A percentile compares a stretch with the other conserved stretches of the same genome.
Conservation (phyloP, 2,113 vertebrate species). For the Coracopsis vasa region DNA sequence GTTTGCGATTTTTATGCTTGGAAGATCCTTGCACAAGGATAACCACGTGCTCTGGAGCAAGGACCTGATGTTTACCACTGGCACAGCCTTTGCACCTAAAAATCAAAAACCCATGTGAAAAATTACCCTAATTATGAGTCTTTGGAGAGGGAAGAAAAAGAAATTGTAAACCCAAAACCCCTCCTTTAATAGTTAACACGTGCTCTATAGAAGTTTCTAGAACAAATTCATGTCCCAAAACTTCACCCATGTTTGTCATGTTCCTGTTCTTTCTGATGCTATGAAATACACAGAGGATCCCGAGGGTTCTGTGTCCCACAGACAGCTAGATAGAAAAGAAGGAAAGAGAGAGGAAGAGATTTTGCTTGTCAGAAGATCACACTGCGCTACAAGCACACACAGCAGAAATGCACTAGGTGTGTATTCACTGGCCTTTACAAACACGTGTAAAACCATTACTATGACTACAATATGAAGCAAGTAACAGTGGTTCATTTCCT, state of each 20-base stretch:
- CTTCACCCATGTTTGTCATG: not conserved
- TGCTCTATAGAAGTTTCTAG: not conserved
- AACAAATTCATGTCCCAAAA: not conserved
- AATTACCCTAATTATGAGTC: not conserved
- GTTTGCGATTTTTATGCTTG: not conserved
- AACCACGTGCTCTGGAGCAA: not conserved
- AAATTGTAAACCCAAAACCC: not conserved
- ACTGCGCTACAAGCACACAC: rapidly evolving
- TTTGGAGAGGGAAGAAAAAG: not conserved
- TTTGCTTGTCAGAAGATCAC: not conserved
- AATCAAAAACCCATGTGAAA: not conserved
- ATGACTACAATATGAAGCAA: not conserved
- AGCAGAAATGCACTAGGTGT: not conserved
- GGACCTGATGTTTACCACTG: not conserved
- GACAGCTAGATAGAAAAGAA: not conserved
- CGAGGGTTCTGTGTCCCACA: not conserved
- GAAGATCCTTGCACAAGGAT: not conserved
- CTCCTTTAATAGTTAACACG: not conserved
- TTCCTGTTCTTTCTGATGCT: not conserved
- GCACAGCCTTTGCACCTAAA: not conserved
- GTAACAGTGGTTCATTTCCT: not conserved
- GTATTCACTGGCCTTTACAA: not conserved
- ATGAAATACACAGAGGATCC: not conserved
- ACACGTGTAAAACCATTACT: rapidly evolving
- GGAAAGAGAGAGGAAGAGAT: not conserved